Evolutionary conservation across 2,888 invertebrate genomes (phyloP).

Genomic region (Sericinus montela): DNA sequence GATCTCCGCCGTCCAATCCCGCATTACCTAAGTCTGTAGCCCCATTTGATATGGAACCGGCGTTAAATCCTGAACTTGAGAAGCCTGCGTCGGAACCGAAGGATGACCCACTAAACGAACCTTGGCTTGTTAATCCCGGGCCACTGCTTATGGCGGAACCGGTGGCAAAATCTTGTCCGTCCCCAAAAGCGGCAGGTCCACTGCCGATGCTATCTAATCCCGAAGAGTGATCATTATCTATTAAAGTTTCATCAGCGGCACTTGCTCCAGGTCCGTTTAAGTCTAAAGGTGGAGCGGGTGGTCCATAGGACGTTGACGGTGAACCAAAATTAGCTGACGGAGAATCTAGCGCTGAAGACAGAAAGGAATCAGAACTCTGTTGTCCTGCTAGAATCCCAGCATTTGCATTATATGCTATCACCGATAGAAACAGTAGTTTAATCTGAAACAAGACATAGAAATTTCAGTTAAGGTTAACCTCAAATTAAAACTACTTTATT

Average conservation of each 20-base stretch:
- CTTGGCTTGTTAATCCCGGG: slow-evolving; percentile 19
- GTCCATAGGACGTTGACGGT: slow-evolving; percentile 54
- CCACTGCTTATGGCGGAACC: slow-evolving; percentile 17
- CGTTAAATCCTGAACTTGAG: slow-evolving; percentile 7
- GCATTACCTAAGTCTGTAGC: slow-evolving; percentile 7
- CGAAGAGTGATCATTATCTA: slow-evolving; percentile 21
- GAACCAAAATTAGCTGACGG: slow-evolving; percentile 62
- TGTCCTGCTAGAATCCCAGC: slow-evolving; percentile 49
- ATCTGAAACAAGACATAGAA: slow-evolving; percentile 52
- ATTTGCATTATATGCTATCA: slow-evolving; percentile 52
- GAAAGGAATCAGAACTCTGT: slow-evolving; percentile 52
- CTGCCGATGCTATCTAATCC: slow-evolving; percentile 12
- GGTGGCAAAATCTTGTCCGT: slow-evolving; percentile 20
- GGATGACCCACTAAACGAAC: slow-evolving; percentile 22
- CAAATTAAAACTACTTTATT: background rate
- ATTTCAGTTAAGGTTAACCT: background rate
- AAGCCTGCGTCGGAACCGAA: slow-evolving; percentile 17
- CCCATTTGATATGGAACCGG: slow-evolving; percentile 17
- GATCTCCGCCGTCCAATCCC: slow-evolving; percentile 8
- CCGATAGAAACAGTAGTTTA: slow-evolving; percentile 54
- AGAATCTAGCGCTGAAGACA: slow-evolving; percentile 50
- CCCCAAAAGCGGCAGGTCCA: slow-evolving; percentile 26
- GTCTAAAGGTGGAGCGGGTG: slow-evolving; percentile 28
- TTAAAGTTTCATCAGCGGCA: slow-evolving; percentile 15
- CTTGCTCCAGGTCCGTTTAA: slow-evolving; percentile 20